These are phyloP conservation scores for Dufourea novaeangliae DNA, from an alignment of 1,140 invertebrate genomes.

Conservation along the genomic window DNA sequence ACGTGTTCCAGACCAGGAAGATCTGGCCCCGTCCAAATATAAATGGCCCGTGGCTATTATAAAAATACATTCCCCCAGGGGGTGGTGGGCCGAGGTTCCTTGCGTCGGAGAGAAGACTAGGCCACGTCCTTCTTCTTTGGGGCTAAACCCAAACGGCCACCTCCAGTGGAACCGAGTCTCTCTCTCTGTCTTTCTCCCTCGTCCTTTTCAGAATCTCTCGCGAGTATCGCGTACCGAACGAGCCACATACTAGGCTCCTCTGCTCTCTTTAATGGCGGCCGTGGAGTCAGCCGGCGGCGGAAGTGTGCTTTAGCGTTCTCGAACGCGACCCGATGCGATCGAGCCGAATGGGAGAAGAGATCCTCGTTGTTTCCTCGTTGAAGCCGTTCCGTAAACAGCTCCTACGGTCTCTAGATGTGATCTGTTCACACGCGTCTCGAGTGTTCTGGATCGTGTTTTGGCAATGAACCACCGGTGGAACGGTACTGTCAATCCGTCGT, in stretches of 20 bases:
- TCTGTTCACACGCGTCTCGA: constrained; percentile 17
- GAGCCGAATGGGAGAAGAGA: constrained; percentile 57
- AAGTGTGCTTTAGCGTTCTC: constrained; percentile 58
- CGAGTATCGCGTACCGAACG: constrained; percentile 47
- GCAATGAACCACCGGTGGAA: no score
- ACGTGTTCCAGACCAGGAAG: not conserved
- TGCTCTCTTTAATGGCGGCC: not conserved
- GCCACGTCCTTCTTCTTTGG: constrained; percentile 44
- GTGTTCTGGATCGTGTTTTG: no score
- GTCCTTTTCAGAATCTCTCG: constrained; percentile 49
- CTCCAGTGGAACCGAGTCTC: not conserved
- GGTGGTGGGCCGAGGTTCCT: not conserved
- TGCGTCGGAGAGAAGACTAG: constrained; percentile 10
- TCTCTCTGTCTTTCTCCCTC: no score
- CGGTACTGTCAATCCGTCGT: no score
- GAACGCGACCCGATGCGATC: constrained; percentile 51
- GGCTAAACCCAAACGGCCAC: not conserved
- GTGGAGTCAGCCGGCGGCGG: constrained; percentile 59
- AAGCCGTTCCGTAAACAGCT: constrained; percentile 29
- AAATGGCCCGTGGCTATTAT: constrained; percentile 20
- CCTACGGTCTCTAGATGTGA: no score
- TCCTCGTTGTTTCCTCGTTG: constrained; percentile 7
- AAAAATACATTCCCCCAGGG: constrained; percentile 25
- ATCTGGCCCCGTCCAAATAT: constrained; percentile 30
- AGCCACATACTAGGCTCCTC: constrained; percentile 8